Evolutionary conservation across 2,888 invertebrate genomes (phyloP).

Genomic region (Phaonia tiefii): DNA sequence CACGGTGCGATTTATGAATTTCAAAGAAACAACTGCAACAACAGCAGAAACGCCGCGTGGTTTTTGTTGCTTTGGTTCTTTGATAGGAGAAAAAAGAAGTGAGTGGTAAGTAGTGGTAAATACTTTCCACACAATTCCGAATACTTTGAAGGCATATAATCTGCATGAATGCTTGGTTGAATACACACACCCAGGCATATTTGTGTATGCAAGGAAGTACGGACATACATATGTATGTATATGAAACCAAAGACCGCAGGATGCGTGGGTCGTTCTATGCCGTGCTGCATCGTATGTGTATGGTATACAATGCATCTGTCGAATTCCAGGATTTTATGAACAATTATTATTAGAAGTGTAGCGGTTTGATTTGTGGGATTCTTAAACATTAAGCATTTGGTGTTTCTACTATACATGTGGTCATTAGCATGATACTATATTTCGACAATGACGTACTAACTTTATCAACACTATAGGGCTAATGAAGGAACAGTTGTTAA

Average conservation of each 20-base stretch:
- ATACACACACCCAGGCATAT: conserved; percentile 32
- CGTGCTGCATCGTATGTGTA: too few species aligned
- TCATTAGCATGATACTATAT: too few species aligned
- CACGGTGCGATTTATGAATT: conserved; percentile 55
- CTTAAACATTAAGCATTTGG: too few species aligned
- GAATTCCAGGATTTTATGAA: too few species aligned
- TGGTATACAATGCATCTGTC: too few species aligned
- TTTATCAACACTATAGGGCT: too few species aligned
- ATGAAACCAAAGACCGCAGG: not conserved
- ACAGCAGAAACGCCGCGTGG: conserved; percentile 24
- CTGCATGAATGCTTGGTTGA: conserved; percentile 61
- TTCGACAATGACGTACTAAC: too few species aligned
- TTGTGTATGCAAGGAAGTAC: not conserved
- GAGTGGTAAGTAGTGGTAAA: conserved; percentile 64
- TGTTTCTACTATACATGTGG: too few species aligned
- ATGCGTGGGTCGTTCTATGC: conserved; percentile 29
- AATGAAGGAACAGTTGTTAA: too few species aligned
- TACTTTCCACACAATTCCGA: conserved; percentile 63
- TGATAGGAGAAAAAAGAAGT: too few species aligned
- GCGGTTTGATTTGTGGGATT: too few species aligned
- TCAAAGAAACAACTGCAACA: conserved; percentile 56
- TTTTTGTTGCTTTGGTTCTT: conserved; percentile 35
- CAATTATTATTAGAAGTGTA: too few species aligned
- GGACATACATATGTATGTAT: not conserved
- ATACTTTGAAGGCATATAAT: conserved; percentile 64